Evolutionary conservation across 2,113 vertebrate genomes (phyloP), one percentile per base, ranked within the genome.

Genomic region (Myotis brandtii): DNA sequence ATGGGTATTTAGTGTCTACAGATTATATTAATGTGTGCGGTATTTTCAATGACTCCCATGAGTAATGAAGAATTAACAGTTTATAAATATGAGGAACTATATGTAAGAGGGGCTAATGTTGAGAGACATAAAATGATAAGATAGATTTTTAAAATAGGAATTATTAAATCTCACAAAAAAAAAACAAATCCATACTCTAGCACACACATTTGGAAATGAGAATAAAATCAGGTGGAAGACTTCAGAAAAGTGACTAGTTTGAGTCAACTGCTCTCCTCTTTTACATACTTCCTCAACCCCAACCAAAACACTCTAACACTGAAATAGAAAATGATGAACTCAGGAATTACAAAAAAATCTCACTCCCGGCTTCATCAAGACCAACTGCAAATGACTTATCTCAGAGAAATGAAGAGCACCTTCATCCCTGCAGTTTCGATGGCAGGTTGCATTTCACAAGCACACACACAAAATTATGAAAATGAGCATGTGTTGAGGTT

Each of bases 401-500:
- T 80, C 43, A 87, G 83, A 70, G 76, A 92, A 89, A 88, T 86
- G 54, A 94, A 94, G 73, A 96, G 34, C 48, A 89, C 92, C 95
- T 97, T 93, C 85, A 91, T 92, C 62, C 34, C n/a, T 16, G 64
- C 30, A 52, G 14, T 96, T 96, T 96, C 93, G 75, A 1, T 79
- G 30, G 52, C 34, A 46, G 50, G 27, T 85, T 96, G 91, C 2
- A 0, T 94, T 94, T 97, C 67, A 69, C 10, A 85, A 91, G 67
- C 92, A 40, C 73, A 94, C 84, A 94, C 64, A 83, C 1, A 54
- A 91, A 93, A 94, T 90, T 91, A 52, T 5, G 30, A 98, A 96
- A 92, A 97, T 96, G 76, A 97, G 89, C 72, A 96, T 67, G 90
- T 96, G 83, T 87, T 82, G 98, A 94, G 91, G 91, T 96, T 98